phyloP scores from a whole-genome alignment of 35 echinoderm and acorn worm genomes.

The Anneissia japonica region DNA sequence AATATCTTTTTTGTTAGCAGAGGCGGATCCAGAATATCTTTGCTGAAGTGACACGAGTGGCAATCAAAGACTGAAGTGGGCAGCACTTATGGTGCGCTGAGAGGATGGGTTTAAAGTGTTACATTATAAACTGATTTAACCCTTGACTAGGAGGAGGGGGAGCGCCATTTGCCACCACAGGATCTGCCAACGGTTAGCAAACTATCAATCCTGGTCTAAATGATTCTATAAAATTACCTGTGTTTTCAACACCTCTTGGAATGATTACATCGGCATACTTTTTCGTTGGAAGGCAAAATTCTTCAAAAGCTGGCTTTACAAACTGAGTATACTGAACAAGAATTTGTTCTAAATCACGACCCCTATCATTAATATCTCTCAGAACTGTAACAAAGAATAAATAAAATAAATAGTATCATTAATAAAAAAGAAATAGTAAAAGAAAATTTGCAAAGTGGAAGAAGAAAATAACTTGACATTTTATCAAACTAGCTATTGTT shows the following conservation, averaged over 20 bases:
- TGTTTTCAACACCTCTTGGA: constrained; percentile 97
- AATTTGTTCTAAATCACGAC: constrained; percentile 81
- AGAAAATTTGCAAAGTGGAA: too few species aligned
- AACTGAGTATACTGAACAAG: constrained; percentile 83
- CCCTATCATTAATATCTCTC: constrained; percentile 82
- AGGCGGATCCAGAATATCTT: too few species aligned
- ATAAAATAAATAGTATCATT: too few species aligned
- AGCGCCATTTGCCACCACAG: not conserved
- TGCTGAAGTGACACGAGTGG: too few species aligned
- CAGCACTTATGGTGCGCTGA: too few species aligned
- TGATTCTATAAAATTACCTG: constrained; percentile 26
- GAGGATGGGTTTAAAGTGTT: too few species aligned
- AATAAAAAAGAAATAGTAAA: too few species aligned
- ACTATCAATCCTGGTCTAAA: not conserved
- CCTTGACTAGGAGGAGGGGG: not conserved
- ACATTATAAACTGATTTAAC: not conserved
- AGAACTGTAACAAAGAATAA: constrained; percentile 54
- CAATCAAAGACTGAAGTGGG: too few species aligned
- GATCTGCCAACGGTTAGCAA: not conserved
- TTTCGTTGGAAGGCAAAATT: constrained; percentile 99
- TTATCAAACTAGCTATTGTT: too few species aligned
- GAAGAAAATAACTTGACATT: too few species aligned
- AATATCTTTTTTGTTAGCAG: too few species aligned
- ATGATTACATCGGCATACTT: constrained; percentile 99
- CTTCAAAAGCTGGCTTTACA: constrained; percentile 99